phyloP scores from a whole-genome alignment of 2,888 invertebrate genomes.

The Arge pagana region DNA sequence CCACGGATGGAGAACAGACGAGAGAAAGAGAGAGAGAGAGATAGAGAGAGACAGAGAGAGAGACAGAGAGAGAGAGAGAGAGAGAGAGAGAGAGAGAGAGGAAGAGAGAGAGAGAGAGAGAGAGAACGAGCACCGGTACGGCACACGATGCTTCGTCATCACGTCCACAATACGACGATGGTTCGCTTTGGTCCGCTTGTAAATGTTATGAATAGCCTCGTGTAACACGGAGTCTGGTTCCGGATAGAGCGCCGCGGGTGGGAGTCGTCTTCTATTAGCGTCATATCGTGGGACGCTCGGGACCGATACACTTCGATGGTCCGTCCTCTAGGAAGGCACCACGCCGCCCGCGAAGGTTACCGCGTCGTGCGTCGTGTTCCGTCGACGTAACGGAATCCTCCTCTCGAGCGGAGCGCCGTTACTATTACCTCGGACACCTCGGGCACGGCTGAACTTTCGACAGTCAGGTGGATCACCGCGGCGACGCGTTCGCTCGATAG shows the following conservation, averaged over 20 bases:
- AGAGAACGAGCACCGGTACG: conserved; percentile 7
- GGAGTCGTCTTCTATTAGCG: conserved; percentile 36
- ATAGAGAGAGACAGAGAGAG: too few relatives aligned
- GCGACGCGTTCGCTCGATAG: not conserved
- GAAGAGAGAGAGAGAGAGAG: too few relatives aligned
- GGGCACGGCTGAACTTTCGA: conserved; percentile 21
- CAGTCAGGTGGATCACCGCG: conserved; percentile 9
- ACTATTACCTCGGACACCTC: too few relatives aligned
- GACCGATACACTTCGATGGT: conserved; percentile 16
- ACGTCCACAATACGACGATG: conserved; percentile 32
- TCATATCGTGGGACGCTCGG: conserved; percentile 24
- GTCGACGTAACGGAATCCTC: conserved; percentile 1
- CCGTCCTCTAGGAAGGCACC: conserved; percentile 1
- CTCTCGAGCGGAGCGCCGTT: conserved; percentile 7
- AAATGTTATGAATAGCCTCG: conserved; percentile 41
- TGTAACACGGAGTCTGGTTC: conserved; percentile 41
- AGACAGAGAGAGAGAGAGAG: too few relatives aligned
- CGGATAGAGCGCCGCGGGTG: conserved; percentile 37
- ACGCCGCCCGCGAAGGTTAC: not conserved
- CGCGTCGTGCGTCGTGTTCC: conserved; percentile 5
- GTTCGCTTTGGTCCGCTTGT: conserved; percentile 28
- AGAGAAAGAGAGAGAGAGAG: too few relatives aligned
- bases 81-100: too few relatives aligned
- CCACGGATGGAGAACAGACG: conserved; percentile 15
- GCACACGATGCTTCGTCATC: conserved; percentile 36